Evolutionary conservation across 2,113 vertebrate genomes (phyloP), one percentile per base, ranked within the genome.

Genomic region (Gila orcuttii): DNA sequence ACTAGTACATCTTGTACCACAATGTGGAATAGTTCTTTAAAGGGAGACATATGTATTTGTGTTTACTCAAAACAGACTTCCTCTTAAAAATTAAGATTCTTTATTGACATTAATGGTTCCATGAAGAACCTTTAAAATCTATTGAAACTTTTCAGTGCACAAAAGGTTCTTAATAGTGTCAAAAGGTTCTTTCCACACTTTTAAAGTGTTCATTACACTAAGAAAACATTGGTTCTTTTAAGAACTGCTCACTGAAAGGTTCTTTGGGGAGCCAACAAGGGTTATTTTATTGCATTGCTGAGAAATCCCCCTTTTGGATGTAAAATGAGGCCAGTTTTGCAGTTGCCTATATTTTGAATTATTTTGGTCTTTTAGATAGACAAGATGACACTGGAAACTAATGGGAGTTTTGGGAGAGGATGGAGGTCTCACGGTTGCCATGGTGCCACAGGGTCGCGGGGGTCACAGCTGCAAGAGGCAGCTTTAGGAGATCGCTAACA

Each of bases 381-480:
- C 75, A 74, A 39, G 74, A 66, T 71, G 57, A 86, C 68, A 83
- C 57, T 50, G 45, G 81, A 47, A 81, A 66, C 47, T 82, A 31
- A 80, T 45, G 71, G 52, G 78, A 78, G 66, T 33, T 89, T 85
- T 80, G 66, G 73, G 76, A 71, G 47, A 73, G 64, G 31, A 39
- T 39, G 21, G 31, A 42, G 88, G 86, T 82, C 83, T 77, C 79
- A 57, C 2, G 57, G 88, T 90, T 88, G 85, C 86, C 83, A 89
- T 89, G 88, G 86, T 66, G 79, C 45, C 85, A 80, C 6, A 57
- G 83, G 87, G 89, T 88, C 87, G 76, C 50, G 69, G 75, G 84
- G 85, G 85, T 90, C 89, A 87, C 89, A 90, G 86, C 86, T 85
- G 81, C 86, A 89, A 89, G 88, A 84, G 86, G 79, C 86, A 85